Base-by-base conservation (phyloP, 2,113 vertebrate genomes). In the Oxyura jamaicensis region DNA sequence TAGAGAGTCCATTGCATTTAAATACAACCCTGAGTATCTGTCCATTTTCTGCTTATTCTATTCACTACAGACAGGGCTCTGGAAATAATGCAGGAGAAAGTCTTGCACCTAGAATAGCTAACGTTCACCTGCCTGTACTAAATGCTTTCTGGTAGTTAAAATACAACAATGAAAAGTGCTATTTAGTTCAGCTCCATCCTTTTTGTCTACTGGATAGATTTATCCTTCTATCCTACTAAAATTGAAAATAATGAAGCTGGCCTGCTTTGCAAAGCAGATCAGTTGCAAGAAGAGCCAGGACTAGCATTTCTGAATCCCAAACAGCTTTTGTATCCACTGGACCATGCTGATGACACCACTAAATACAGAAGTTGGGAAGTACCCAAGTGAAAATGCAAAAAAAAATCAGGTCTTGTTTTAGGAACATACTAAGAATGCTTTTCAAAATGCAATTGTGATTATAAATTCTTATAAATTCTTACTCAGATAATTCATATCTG, bases 141-240 rank as follows among this genome's bases (percentile, higher is more conserved):
- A 35, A 68, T 33, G 28, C 11, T 60, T 78, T 94, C 82, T 89
- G 48, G 33, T 78, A 29, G 78, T 71, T 71, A 76, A 60, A 76
- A 55, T 33, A 50, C 56, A 92, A 25, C 33, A 80, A 23, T 58
- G 35, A 69, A 86, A 92, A 92, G 48, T 76, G 2, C 15, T 80
- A 10, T 36, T 91, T 48, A 18, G 8, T 68, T 84, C 60, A 74
- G 71, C 35, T 88, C 14, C 76, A 8, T 55, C 20, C n/a, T 26
- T 77, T 85, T 85, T 42, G 9, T 66, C 44, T 28, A 33, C 55
- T 92, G 76, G 59, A 92, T 74, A 19, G 63, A 56, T 95, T 91
- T 80, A 62, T 93, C 20, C n/a, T 92, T 90, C 59, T 13, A 50
- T 93, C n/a, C 36, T 46, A 46, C 80, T 94, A 83, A 83, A 93